A percentile compares a stretch with the other conserved stretches of the same genome.
phyloP scores from a whole-genome alignment of 2,113 vertebrate genomes.

The Pelvicachromis taeniatus region DNA sequence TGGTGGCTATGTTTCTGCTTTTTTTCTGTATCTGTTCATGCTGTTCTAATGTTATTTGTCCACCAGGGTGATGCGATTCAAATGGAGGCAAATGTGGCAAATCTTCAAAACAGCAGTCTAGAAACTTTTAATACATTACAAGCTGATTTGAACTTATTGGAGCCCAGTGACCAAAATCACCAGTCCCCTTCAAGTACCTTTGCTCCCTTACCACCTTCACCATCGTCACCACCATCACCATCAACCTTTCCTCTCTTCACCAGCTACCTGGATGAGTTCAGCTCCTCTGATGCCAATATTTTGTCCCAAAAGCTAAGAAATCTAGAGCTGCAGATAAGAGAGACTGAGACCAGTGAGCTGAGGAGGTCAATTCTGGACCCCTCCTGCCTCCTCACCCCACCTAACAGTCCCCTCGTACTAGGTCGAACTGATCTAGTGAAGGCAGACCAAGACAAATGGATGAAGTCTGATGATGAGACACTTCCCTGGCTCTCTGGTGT shows the following conservation, averaged over 20 bases:
- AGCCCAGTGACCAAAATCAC: neutral
- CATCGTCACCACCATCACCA: neutral
- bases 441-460: neutral
- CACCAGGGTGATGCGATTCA: neutral
- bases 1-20: neutral
- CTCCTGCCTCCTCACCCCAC: conserved; percentile 67
- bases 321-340: conserved; percentile 56
- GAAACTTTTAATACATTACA: neutral
- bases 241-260: neutral
- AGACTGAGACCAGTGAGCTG: neutral
- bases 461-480: neutral
- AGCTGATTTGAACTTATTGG: neutral
- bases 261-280: conserved; percentile 17
- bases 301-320: conserved; percentile 62
- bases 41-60: neutral
- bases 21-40: neutral
- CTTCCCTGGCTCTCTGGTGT: neutral
- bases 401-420: conserved; percentile 58
- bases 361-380: conserved; percentile 46
- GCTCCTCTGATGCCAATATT: conserved; percentile 40
- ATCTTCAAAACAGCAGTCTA: conserved; percentile 6
- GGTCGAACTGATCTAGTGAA: conserved; percentile 21
- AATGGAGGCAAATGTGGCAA: conserved; percentile 5
- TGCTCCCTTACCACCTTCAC: neutral
- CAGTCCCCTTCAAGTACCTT: neutral